Evolutionary conservation across 2,113 vertebrate genomes (phyloP).

Genomic region (Andinoacara biseriatus): DNA sequence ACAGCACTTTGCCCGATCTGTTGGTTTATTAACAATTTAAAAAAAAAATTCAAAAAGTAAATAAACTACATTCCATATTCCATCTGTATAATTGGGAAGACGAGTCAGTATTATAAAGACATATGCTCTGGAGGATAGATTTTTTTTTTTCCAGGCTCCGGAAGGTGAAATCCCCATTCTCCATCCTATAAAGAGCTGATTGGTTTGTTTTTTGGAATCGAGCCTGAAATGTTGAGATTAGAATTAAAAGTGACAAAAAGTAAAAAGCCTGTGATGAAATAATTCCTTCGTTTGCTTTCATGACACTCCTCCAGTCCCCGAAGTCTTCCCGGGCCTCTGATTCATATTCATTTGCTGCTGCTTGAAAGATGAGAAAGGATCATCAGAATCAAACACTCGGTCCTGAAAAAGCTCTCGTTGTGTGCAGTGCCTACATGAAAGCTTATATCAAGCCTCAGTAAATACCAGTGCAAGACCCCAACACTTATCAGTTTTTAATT

Average conservation of each 20-base stretch:
- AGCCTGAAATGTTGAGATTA: background rate
- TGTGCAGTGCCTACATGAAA: slow-evolving; percentile 3
- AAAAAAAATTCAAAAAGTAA: too few relatives aligned
- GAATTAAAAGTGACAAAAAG: background rate
- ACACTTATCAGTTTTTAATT: background rate
- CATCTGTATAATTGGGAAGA: background rate
- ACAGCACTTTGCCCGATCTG: too few relatives aligned
- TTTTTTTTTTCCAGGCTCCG: background rate
- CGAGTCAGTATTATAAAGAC: background rate
- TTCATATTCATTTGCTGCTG: slow-evolving; percentile 32
- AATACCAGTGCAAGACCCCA: background rate
- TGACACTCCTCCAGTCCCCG: background rate
- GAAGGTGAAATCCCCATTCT: background rate
- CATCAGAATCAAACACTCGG: slow-evolving; percentile 20
- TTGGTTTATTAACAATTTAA: too few relatives aligned
- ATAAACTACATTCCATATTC: background rate
- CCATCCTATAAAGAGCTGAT: background rate
- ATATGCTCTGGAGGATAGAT: background rate
- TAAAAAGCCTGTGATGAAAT: slow-evolving; percentile 25
- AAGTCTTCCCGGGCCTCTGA: slow-evolving; percentile 20
- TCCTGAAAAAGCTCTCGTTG: background rate
- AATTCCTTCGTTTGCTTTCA: slow-evolving; percentile 17
- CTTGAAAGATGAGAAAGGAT: slow-evolving; percentile 44
- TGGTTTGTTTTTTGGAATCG: background rate
- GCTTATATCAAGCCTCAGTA: slow-evolving; percentile 18